Conservation (phyloP, 2,797 vertebrate species). For the Melanotaenia nigrans region DNA sequence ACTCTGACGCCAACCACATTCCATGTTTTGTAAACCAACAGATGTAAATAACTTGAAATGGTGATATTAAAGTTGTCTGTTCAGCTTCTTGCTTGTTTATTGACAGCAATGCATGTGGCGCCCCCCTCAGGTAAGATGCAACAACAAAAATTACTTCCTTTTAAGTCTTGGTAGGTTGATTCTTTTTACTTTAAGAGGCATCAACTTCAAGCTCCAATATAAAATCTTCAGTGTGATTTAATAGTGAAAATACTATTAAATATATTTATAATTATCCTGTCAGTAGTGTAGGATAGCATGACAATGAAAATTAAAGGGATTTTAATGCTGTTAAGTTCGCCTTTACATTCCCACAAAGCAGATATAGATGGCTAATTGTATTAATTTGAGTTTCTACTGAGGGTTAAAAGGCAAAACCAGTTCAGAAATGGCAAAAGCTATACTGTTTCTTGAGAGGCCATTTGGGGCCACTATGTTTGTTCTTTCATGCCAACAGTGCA, state of each 20-base stretch:
- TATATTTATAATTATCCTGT: not conserved
- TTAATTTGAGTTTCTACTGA: not conserved
- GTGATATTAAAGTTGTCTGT: constrained; percentile 68
- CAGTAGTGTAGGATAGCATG: not conserved
- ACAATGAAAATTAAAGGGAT: not conserved
- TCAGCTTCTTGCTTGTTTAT: constrained; percentile 32
- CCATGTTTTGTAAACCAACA: constrained; percentile 74
- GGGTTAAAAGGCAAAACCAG: too few species aligned
- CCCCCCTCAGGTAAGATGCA: constrained; percentile 57
- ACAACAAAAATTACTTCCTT: too few species aligned
- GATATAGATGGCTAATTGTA: not conserved
- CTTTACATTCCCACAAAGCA: not conserved
- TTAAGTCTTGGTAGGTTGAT: too few species aligned
- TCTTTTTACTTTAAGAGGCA: too few species aligned
- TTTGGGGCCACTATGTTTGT: not conserved
- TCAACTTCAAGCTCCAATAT: too few species aligned
- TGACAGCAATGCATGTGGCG: constrained; percentile 43
- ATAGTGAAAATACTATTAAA: not conserved
- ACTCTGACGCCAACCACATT: constrained; percentile 65
- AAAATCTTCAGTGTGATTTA: not conserved
- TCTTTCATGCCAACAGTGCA: not conserved
- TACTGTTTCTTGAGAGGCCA: too few species aligned
- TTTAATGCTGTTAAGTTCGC: not conserved
- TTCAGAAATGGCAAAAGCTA: too few species aligned
- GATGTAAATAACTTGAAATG: constrained; percentile 75